Evolutionary conservation across 2,113 vertebrate genomes (phyloP).

Genomic region (Ploceus nigricollis): DNA sequence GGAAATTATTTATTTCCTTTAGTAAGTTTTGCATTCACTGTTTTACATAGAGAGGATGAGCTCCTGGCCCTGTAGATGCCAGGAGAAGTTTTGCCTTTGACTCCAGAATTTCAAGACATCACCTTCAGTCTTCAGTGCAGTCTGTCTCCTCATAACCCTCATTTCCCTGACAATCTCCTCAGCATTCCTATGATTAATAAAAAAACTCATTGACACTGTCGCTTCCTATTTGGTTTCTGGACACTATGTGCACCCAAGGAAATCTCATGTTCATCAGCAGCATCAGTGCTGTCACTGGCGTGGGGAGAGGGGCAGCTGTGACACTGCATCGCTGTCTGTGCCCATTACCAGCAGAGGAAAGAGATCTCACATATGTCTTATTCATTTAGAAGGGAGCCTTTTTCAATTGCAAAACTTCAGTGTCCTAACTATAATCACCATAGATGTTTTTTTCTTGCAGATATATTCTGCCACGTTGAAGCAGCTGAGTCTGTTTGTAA

Average conservation of each 20-base stretch:
- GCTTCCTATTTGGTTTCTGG: background rate
- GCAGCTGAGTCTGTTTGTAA: background rate
- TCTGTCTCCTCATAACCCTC: background rate
- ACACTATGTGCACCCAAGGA: background rate
- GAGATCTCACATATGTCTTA: background rate
- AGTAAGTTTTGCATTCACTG: background rate
- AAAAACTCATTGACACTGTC: background rate
- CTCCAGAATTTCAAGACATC: background rate
- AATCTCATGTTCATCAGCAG: background rate
- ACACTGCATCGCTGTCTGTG: background rate
- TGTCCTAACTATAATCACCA: background rate
- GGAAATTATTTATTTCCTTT: background rate
- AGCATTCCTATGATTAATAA: background rate
- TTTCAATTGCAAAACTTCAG: background rate
- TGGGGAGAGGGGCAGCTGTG: background rate
- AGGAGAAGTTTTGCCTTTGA: background rate
- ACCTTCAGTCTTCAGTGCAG: background rate
- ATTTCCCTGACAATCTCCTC: background rate
- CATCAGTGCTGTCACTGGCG: background rate
- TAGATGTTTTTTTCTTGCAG: background rate
- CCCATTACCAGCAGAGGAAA: background rate
- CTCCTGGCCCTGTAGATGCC: background rate
- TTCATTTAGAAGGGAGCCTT: background rate
- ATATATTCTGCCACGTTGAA: constrained; percentile 5
- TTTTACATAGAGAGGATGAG: background rate